Evolutionary conservation across 2,888 invertebrate species (phyloP), one percentile per base, ranked within the genome.

Genomic region (Sarcophaga variegata): DNA sequence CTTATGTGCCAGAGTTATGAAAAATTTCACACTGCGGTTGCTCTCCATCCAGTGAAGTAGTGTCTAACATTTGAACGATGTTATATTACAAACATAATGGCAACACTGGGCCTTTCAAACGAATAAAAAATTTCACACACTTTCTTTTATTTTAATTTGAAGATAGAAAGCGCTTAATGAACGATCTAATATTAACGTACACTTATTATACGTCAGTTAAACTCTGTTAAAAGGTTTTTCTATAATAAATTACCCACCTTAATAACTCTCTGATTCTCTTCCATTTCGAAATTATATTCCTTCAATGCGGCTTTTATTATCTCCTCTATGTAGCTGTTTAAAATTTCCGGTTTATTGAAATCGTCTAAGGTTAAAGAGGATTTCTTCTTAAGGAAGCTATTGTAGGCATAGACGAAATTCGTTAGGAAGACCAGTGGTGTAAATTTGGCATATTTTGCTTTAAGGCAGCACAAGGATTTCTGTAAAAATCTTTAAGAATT

Each of bases 381-480:
- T 37, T 87, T 85, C 27, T 86, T 88, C 76, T 83, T 82, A 2
- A 83, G 60, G 20, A 92, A 91, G 84, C 91, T 92, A 20, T 90
- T 89, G 77, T 92, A 91, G 17, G 92, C 90, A 84, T 90, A 91
- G 62, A 92, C 90, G 87, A 93, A 94, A 83, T 93, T 93, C 27
- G 90, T 91, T 2, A 93, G 90, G 89, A 92, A 91, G 90, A 93
- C 91, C 66, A 93, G 83, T 1, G 93, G 93, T 54, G 93, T 93
- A 76, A 92, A 93, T 89, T 93, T 92, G 89, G 92, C 91, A 89
- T 93, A 93, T 90, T 93, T 93, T 79, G 92, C 91, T 83, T 90
- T 91, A 4, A 93, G 88, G 5, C 88, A 81, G 69, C 90, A 90
- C 27, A 93, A 76, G 2, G 92, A 91, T 81, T 92, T 92, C 87